phyloP scores from a whole-genome alignment of 2,888 invertebrate species.

The Rapana venosa region DNA sequence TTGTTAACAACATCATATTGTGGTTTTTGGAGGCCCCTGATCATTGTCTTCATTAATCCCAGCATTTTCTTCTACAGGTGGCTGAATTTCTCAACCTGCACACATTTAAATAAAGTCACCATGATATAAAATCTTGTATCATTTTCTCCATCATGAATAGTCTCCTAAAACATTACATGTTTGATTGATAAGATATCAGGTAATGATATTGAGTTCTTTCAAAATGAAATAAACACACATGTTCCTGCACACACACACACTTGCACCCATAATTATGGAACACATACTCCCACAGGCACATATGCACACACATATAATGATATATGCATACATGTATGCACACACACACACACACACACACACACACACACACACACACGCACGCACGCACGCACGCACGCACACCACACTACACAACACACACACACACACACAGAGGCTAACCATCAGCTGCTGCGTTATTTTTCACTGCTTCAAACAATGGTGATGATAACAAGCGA shows the following conservation, averaged over 20 bases:
- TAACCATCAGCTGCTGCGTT: too few species aligned
- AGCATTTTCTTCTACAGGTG: not conserved
- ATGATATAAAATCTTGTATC: too few species aligned
- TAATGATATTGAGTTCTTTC: not conserved
- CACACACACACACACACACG: not conserved
- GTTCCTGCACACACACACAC: too few species aligned
- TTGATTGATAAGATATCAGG: not conserved
- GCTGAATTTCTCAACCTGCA: not conserved
- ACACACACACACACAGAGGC: too few species aligned
- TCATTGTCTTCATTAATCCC: not conserved
- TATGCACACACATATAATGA: not conserved
- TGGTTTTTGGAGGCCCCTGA: conserved; percentile 30
- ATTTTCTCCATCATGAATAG: too few species aligned
- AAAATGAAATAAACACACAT: not conserved
- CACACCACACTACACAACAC: too few species aligned
- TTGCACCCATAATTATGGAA: not conserved
- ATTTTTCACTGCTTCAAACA: too few species aligned
- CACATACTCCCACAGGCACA: not conserved
- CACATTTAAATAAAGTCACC: not conserved
- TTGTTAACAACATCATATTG: not conserved
- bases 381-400: not conserved
- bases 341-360: not conserved
- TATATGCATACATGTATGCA: not conserved
- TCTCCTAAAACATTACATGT: too few species aligned
- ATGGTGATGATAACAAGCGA: too few species aligned